A percentile compares a stretch with the other conserved stretches of the same genome.
Conservation (phyloP, 2,888 invertebrate species). For the Drosophila histrio region DNA sequence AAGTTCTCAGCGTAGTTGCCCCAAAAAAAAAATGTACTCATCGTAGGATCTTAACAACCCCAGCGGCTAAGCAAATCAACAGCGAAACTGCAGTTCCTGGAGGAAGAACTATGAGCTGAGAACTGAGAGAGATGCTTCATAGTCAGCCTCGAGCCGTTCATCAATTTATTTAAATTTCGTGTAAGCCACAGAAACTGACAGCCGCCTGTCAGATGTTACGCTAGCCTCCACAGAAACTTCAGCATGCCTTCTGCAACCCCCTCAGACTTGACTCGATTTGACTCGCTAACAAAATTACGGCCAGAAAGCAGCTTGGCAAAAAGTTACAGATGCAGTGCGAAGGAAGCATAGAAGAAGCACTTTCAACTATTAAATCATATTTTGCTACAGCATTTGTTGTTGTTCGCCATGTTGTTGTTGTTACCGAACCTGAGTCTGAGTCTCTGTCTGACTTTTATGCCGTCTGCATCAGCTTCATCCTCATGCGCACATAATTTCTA, state of each 20-base stretch:
- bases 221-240: constrained; percentile 65
- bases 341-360: constrained; percentile 31
- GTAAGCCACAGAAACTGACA: constrained; percentile 65
- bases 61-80: constrained; percentile 55
- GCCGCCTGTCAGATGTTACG: constrained; percentile 57
- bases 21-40: constrained; percentile 26
- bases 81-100: constrained; percentile 6
- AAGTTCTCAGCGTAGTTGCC: constrained; percentile 45
- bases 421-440: constrained; percentile 23
- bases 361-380: constrained; percentile 72
- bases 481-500: constrained; percentile 71
- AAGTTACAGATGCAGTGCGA: constrained; percentile 35
- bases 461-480: constrained; percentile 61
- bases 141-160: constrained; percentile 39
- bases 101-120: neutral
- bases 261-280: constrained; percentile 9
- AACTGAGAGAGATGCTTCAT: constrained; percentile 2
- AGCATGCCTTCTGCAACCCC: neutral
- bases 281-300: constrained; percentile 61
- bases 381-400: constrained; percentile 28
- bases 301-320: constrained; percentile 38
- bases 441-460: constrained; percentile 63
- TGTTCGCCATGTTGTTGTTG: constrained; percentile 6
- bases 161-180: constrained; percentile 71
- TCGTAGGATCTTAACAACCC: constrained; percentile 22